Percentiles rank a stretch among this genome's conserved stretches.
phyloP scores from a whole-genome alignment of 1,140 invertebrate species.

The Caenorhabditis tropicalis region DNA sequence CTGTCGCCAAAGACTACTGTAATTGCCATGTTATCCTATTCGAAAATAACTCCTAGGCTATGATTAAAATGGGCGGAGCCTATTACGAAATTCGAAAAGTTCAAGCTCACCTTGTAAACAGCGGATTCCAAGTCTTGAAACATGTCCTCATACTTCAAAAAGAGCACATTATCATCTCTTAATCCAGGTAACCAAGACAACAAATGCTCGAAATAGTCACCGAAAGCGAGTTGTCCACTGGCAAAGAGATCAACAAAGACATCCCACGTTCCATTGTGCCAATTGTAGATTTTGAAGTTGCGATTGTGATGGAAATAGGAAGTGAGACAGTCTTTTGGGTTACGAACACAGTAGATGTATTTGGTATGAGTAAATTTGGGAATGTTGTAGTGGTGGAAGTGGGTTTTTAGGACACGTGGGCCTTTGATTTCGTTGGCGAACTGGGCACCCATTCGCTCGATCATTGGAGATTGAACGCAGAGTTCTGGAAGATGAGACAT shows the following conservation, averaged over 20 bases:
- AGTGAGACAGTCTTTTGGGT: conserved; percentile 68
- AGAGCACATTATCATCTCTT: conserved; percentile 69
- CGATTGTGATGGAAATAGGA: conserved; percentile 69
- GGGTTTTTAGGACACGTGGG: conserved; percentile 70
- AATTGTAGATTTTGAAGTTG: conserved; percentile 71
- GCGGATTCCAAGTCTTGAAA: conserved; percentile 59
- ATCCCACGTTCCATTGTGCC: conserved; percentile 64
- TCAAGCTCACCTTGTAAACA: conserved; percentile 57
- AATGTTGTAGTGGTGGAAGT: conserved; percentile 65
- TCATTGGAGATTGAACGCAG: conserved; percentile 68
- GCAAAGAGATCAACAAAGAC: conserved; percentile 72
- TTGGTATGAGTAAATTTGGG: conserved; percentile 65
- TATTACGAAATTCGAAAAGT: neutral
- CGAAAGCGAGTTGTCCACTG: conserved; percentile 70
- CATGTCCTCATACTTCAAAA: conserved; percentile 72
- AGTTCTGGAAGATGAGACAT: conserved; percentile 65
- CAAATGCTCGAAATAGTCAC: conserved; percentile 73
- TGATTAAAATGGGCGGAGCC: no score
- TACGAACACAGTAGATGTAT: conserved; percentile 67
- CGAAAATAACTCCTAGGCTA: no score
- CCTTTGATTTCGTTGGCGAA: conserved; percentile 60
- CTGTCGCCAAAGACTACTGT: no score
- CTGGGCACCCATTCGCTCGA: conserved; percentile 69
- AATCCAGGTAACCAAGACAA: conserved; percentile 68
- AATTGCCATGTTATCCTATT: no score